A percentile compares a stretch with the other conserved stretches of the same genome.
Conservation (phyloP, 2,113 vertebrate genomes). For the Rissa tridactyla region DNA sequence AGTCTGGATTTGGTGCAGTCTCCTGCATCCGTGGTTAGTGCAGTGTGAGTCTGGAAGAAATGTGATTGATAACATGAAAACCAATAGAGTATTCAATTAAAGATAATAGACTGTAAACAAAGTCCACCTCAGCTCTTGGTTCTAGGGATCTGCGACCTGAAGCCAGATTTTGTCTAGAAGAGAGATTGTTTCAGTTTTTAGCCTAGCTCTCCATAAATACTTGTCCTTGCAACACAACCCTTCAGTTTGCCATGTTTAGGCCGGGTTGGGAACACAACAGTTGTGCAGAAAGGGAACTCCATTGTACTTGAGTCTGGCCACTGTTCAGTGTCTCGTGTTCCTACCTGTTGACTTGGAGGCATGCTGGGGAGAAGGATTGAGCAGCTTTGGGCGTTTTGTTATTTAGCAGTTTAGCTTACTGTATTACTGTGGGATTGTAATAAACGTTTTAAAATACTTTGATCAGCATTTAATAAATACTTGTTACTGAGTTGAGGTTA, state of each 20-base stretch:
- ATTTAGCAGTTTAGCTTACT: neutral
- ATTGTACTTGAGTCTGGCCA: neutral
- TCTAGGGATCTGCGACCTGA: neutral
- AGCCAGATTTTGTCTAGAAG: neutral
- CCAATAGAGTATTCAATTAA: neutral
- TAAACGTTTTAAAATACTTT: neutral
- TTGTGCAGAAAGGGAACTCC: neutral
- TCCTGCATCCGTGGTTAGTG: neutral
- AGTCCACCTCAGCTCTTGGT: neutral
- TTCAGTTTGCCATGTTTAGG: neutral
- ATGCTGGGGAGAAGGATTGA: neutral
- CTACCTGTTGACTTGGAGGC: neutral
- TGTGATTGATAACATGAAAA: neutral
- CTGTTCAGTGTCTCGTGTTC: neutral
- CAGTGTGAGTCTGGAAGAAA: neutral
- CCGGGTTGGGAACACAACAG: neutral
- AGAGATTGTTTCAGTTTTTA: neutral
- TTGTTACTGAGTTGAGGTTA: neutral
- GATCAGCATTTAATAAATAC: neutral
- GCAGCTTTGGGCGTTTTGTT: neutral
- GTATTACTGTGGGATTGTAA: neutral
- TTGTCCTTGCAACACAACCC: neutral
- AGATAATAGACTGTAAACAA: neutral
- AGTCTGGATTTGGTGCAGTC: neutral
- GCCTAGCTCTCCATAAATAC: neutral